Percentiles rank a stretch among this genome's conserved stretches.
phyloP scores from a whole-genome alignment of 1,140 invertebrate genomes.

The Aplysia californica region DNA sequence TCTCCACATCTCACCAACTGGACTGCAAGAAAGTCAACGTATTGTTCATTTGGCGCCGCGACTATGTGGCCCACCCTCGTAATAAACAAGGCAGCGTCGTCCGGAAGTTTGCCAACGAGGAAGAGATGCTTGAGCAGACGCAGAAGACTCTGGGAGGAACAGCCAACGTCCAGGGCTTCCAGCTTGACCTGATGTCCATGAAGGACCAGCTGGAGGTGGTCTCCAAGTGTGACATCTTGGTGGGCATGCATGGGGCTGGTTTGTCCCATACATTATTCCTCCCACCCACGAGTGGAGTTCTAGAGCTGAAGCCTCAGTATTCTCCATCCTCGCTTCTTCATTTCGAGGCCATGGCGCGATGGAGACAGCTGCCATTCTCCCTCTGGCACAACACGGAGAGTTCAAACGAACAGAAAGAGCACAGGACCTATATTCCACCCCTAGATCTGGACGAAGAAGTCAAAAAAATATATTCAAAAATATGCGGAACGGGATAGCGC shows the following conservation, averaged over 20 bases:
- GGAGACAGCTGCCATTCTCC: conserved; percentile 56
- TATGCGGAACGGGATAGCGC: too few relatives aligned
- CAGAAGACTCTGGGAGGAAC: conserved; percentile 12
- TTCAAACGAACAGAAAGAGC: conserved; percentile 41
- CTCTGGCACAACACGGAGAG: conserved; percentile 54
- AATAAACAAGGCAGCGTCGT: conserved; percentile 51
- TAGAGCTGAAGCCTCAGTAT: conserved; percentile 82
- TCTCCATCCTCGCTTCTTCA: conserved; percentile 48
- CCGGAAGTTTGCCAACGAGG: conserved; percentile 57
- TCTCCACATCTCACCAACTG: conserved; percentile 12
- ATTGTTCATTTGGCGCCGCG: conserved; percentile 57
- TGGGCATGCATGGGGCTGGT: conserved; percentile 97
- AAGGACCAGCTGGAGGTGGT: conserved; percentile 50
- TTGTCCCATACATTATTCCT: conserved; percentile 93
- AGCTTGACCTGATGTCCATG: conserved; percentile 53
- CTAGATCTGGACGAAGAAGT: conserved; percentile 24
- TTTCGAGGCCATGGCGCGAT: conserved; percentile 57
- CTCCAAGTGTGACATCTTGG: conserved; percentile 87
- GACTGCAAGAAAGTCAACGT: conserved; percentile 50
- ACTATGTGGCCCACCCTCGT: conserved; percentile 59
- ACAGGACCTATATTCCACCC: conserved; percentile 46
- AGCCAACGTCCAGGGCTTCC: conserved; percentile 46
- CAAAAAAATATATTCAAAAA: conserved; percentile 22
- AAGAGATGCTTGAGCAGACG: conserved; percentile 41
- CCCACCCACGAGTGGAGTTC: conserved; percentile 93